Percentiles rank a stretch among this genome's conserved stretches.
phyloP scores from a whole-genome alignment of 2,888 invertebrate genomes.

The Cistogaster globosa region DNA sequence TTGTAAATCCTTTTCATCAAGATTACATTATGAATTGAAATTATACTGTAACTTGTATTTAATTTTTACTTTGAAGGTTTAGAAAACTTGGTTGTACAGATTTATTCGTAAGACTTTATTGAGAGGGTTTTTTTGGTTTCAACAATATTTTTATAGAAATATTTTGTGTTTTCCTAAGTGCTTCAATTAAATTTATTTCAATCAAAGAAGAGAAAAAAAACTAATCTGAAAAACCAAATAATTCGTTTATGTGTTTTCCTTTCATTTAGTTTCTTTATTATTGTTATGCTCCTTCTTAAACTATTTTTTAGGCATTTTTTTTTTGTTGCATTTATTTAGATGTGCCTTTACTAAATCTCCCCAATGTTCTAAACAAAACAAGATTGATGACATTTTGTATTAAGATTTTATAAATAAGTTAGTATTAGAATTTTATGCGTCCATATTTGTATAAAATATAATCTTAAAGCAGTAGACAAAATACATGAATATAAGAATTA shows the following conservation, averaged over 20 bases:
- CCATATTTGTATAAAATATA: not conserved
- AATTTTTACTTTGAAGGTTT: too few species aligned
- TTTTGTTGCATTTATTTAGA: conserved; percentile 24
- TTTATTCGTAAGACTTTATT: too few species aligned
- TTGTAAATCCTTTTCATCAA: too few species aligned
- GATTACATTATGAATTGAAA: too few species aligned
- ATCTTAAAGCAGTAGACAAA: conserved; percentile 7
- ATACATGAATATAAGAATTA: not conserved
- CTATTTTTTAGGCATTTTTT: not conserved
- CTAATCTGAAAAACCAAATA: not conserved
- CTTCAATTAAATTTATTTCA: not conserved
- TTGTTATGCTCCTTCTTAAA: not conserved
- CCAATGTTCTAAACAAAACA: conserved; percentile 27
- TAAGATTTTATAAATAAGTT: conserved; percentile 41
- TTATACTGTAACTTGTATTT: too few species aligned
- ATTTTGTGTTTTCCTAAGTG: not conserved
- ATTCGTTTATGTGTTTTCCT: not conserved
- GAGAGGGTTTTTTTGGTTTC: too few species aligned
- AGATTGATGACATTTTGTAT: conserved; percentile 62
- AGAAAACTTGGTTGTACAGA: too few species aligned
- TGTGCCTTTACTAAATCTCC: not conserved
- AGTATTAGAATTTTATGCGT: not conserved
- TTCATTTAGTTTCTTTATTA: conserved; percentile 3
- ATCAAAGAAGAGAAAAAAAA: not conserved
- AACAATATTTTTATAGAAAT: too few species aligned